Base-by-base conservation (phyloP, 2,888 invertebrate genomes). In the Laspeyria flexula region DNA sequence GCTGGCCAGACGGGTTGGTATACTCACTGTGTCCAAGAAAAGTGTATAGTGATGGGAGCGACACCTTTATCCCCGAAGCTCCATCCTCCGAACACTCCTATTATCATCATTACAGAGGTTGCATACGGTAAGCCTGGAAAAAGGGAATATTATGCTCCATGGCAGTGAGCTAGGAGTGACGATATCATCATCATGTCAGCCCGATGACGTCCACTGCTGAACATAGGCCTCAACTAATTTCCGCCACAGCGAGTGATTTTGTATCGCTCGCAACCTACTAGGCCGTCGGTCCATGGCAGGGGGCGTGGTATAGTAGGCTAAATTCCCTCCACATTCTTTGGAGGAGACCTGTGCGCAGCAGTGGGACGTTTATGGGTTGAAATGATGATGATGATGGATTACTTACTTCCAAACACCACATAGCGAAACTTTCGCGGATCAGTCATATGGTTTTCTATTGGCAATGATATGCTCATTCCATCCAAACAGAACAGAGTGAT, bases 401-500 rank as follows among this genome's bases (percentile, higher is more conserved):
- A 11, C 53, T 56, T 53, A 86, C 86, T 79, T 52, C 62, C 60
- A 31, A 63, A 10, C 1, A 85, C 39, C 0, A 85, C 85, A 0
- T 65, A 1, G 0, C 60, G 60, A 3, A 85, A 78, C 11, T 77
- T 76, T 23, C 60, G 71, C 0, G 86, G 86, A 0, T 79, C 35
- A 0, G 66, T 45, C 84, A 86, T 85, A 16, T 68, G 64, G 39
- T 86, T 86, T 33, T 86, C 86, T 1, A 86, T 74, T 0, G 83
- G 72, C 45, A 86, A 40, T 0, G 79, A 73, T 0, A 71, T 77
- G 0, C 82, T 82, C 0, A 82, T 66, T 0, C 84, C 78, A 62
- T 93, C 93, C 68, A 93, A 79, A 16, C 93, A 90, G 60, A 93
- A 93, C 10, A 93, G 88, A 11, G 91, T 92, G 0, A 92, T 88